Conservation (phyloP, 2,888 invertebrate species). For the Sipha maydis region DNA sequence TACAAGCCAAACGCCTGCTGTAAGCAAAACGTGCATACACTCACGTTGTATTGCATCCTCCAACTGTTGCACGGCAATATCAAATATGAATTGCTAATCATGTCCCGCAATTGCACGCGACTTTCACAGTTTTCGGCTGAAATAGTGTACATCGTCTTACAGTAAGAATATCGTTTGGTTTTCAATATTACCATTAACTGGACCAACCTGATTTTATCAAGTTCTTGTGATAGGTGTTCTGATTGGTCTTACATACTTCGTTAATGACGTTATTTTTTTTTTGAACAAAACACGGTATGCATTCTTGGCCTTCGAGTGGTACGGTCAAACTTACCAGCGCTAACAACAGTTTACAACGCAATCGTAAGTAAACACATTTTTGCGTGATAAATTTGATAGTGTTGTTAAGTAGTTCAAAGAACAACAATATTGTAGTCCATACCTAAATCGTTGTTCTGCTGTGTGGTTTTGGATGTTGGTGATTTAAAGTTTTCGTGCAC, state of each 20-base stretch:
- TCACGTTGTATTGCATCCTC: slow-evolving; percentile 61
- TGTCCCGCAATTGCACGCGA: slow-evolving; percentile 11
- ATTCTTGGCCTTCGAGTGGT: slow-evolving; percentile 10
- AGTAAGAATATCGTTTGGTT: neutral
- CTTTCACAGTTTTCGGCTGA: slow-evolving; percentile 54
- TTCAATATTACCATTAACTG: neutral
- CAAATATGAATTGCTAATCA: slow-evolving; percentile 35
- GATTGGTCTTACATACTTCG: slow-evolving; percentile 37
- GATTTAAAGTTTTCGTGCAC: slow-evolving; percentile 65
- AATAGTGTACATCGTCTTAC: neutral
- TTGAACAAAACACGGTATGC: slow-evolving; percentile 44
- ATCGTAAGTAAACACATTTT: neutral
- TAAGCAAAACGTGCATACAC: slow-evolving; percentile 29
- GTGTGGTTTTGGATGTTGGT: slow-evolving; percentile 22
- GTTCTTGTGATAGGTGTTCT: slow-evolving; percentile 10
- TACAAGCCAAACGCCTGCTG: neutral
- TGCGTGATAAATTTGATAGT: neutral
- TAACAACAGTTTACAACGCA: slow-evolving; percentile 7
- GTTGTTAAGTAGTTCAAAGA: neutral
- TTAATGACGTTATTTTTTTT: neutral
- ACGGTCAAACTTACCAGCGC: slow-evolving; percentile 60
- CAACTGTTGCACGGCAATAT: slow-evolving; percentile 48
- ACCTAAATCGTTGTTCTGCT: slow-evolving; percentile 65
- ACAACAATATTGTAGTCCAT: neutral
- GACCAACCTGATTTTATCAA: slow-evolving; percentile 26